Conservation (phyloP, 2,113 vertebrate species). For the Tringa solitaria region DNA sequence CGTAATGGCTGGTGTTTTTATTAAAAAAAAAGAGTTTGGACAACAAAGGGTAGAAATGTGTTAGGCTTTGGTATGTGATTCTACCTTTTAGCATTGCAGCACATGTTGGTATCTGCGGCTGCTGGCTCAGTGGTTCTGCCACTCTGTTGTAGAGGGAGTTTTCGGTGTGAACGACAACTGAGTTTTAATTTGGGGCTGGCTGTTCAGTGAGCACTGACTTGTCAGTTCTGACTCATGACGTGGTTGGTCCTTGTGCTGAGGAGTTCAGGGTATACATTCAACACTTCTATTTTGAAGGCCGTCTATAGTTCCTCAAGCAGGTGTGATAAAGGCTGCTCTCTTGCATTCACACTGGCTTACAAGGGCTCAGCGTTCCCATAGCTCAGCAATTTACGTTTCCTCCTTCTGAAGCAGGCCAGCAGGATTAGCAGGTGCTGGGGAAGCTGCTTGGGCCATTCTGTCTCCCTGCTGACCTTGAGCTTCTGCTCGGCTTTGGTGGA, state of each 20-base stretch:
- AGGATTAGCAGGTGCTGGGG: not conserved
- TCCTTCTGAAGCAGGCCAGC: not conserved
- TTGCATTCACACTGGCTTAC: not conserved
- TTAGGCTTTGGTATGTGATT: not conserved
- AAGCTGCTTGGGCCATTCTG: not conserved
- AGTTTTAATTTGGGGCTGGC: not conserved
- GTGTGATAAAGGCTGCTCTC: not conserved
- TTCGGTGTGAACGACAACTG: accelerated
- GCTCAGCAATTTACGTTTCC: not conserved
- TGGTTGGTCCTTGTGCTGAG: not conserved
- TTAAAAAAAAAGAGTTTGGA: constrained; percentile 21
- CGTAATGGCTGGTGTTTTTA: not conserved
- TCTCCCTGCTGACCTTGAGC: not conserved
- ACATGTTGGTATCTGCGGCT: not conserved
- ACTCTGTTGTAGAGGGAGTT: not conserved
- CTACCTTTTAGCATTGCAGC: not conserved
- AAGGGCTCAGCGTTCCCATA: not conserved
- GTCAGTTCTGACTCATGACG: not conserved
- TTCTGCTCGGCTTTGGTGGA: not conserved
- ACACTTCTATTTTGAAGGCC: not conserved
- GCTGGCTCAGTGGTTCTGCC: not conserved
- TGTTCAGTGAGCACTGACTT: not conserved
- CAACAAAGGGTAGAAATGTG: not conserved
- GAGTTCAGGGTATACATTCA: not conserved
- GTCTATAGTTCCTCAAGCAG: not conserved